These are phyloP conservation scores for Trinorchestia longiramus DNA, from an alignment of 1,140 invertebrate species.

Conservation along the genomic window DNA sequence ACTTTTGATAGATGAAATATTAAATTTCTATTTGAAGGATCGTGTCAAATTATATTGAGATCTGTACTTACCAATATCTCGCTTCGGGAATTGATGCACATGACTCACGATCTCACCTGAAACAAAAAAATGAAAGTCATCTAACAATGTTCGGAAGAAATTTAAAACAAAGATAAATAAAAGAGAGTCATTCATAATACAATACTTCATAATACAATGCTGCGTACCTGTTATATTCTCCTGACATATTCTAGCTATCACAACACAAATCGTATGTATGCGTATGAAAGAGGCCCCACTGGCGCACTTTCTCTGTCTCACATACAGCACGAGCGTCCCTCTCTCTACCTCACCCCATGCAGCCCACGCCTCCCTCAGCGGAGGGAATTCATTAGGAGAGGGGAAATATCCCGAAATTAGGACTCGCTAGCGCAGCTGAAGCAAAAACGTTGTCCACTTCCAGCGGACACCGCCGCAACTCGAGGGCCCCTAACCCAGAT, in stretches of 20 bases:
- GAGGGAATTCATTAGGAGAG: constrained; percentile 23
- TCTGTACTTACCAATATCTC: neutral
- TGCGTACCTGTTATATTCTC: neutral
- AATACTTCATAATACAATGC: neutral
- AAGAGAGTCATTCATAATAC: neutral
- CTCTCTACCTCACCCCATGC: neutral
- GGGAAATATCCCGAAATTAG: constrained; percentile 19
- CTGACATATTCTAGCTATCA: neutral
- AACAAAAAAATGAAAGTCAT: neutral
- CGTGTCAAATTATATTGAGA: neutral
- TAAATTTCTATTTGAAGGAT: neutral
- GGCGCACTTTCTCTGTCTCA: neutral
- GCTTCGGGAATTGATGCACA: neutral
- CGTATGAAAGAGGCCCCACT: neutral
- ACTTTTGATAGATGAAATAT: neutral
- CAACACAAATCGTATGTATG: neutral
- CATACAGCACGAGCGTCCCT: neutral
- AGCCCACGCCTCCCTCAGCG: neutral
- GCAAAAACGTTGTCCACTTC: constrained; percentile 33
- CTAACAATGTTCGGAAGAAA: neutral
- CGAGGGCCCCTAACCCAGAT: neutral
- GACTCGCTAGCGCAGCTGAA: neutral
- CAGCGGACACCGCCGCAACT: neutral
- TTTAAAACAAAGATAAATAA: neutral
- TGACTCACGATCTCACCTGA: neutral